Evolutionary conservation across 2,888 invertebrate species (phyloP), one percentile per base, ranked within the genome.

Genomic region (Augochlorella aurata): DNA sequence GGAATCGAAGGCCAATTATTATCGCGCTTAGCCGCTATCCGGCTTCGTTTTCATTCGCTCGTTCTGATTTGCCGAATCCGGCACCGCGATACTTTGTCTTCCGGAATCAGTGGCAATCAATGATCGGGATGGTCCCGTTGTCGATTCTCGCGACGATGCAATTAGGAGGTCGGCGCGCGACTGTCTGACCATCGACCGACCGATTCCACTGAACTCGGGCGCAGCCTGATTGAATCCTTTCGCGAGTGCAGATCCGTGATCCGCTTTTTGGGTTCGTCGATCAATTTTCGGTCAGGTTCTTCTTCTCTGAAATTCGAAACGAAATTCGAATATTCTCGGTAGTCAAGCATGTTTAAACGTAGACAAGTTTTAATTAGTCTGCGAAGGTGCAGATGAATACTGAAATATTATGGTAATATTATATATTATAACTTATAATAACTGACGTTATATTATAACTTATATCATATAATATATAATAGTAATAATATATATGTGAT

Each of bases 1-100:
- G 79, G 77, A 86, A 86, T 86, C 86, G 86, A 86, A 86, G 86
- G 87, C 77, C 86, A 82, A 86, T 84, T 81, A 86, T 84, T 84
- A 84, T 52, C 44, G 61, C 79, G 52, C 38, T 12, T n/a, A 16
- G 16, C 24, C 16, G 58, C 12, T 10, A 58, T 44, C 5, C 44
- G 65, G 65, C 38, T n/a, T 16, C 73, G 24, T 2, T 44, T 5
- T 29, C 61, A 16, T 29, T 16, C 24, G 44, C 5, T n/a, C 50
- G 44, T 21, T 50, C 21, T 18, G 54, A 45, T 45, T 52, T 54
- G 14, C 49, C 38, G 10, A 14, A 24, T 54, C 14, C n/a, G 16
- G 24, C 65, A n/a, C 5, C 47, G 38, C 5, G 7, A 49, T 24
- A 49, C 49, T 75, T 65, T 18, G 44, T 63, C 38, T 24, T 54